Evolutionary conservation across 1,140 invertebrate genomes (phyloP), one percentile per base, ranked within the genome.

Genomic region (Harpegnathos saltator): DNA sequence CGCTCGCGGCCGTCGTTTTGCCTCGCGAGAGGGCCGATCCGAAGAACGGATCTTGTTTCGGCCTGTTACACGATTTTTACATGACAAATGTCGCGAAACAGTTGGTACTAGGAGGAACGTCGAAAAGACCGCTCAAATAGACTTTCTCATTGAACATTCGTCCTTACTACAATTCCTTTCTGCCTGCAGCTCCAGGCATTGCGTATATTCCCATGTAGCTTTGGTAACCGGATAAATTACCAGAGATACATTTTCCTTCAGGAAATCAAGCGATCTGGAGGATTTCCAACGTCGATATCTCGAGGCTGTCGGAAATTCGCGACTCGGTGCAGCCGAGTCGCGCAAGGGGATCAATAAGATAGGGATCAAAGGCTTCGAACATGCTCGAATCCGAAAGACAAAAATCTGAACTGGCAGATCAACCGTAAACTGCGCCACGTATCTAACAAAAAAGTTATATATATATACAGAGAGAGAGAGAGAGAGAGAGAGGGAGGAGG

Each of bases 201-300:
- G 56, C 65, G 66, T 77, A 82, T 84, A 82, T 84, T 73, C 73
- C 78, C 48, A 63, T 78, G 84, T 73, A 74, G 77, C 69, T 77
- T 78, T 85, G 63, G 68, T 83, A 86, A 88, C 75, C 73, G 87
- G 85, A 91, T 90, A 90, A 92, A 91, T 90, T 91, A 89, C 71
- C 84, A 83, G 85, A 86, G 90, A 91, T 90, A 91, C 89, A 91
- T 91, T 91, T 86, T 83, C 81, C 73, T 69, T 62, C 73, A 69
- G 78, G 82, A 75, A 86, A 86, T 89, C 65, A 86, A 72, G 61
- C 81, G 85, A 88, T 88, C 89, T 91, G 89, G 90, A 91, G 86
- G 85, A 85, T 86, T 88, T 91, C 87, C 90, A 92, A 90, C 80
- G 84, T 89, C 89, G 87, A 89, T 91, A 90, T 90, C 85, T 65